Conservation (phyloP, 2,888 invertebrate genomes). For the Sclerodermus sp. region DNA sequence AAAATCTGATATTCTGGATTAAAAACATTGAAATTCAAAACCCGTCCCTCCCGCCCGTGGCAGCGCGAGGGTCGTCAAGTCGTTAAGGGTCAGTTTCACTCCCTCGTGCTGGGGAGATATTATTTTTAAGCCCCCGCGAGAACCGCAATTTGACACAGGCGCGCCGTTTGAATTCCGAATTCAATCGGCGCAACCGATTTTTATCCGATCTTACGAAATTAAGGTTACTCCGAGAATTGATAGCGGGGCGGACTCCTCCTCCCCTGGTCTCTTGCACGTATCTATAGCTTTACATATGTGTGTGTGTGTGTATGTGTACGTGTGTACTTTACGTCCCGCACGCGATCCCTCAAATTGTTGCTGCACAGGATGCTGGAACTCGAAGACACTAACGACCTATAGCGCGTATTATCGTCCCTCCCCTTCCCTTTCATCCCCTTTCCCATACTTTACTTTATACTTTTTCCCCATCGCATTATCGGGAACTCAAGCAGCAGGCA, state of each 20-base stretch:
- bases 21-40: slow-evolving; percentile 60
- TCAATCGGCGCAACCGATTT: slow-evolving; percentile 45
- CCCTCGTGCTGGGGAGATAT: slow-evolving; percentile 36
- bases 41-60: slow-evolving; percentile 42
- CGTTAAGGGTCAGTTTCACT: slow-evolving; percentile 58
- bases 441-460: too few species aligned
- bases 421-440: too few species aligned
- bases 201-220: slow-evolving; percentile 40
- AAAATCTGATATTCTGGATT: slow-evolving; percentile 59
- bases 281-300: background rate
- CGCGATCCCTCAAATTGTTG: background rate
- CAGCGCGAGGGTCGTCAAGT: slow-evolving; percentile 48
- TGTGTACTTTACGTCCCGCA: background rate
- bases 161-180: slow-evolving; percentile 53
- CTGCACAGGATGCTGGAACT: background rate
- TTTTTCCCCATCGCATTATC: too few species aligned
- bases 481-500: too few species aligned
- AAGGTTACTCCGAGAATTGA: slow-evolving; percentile 40
- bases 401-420: background rate
- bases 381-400: background rate
- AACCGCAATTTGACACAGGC: slow-evolving; percentile 52
- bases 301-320: background rate
- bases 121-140: slow-evolving; percentile 44
- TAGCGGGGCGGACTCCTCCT: slow-evolving; percentile 6
- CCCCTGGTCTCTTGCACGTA: background rate